Evolutionary conservation across 2,113 vertebrate genomes (phyloP), one percentile per base, ranked within the genome.

Genomic region (Sclerurus mexicanus): DNA sequence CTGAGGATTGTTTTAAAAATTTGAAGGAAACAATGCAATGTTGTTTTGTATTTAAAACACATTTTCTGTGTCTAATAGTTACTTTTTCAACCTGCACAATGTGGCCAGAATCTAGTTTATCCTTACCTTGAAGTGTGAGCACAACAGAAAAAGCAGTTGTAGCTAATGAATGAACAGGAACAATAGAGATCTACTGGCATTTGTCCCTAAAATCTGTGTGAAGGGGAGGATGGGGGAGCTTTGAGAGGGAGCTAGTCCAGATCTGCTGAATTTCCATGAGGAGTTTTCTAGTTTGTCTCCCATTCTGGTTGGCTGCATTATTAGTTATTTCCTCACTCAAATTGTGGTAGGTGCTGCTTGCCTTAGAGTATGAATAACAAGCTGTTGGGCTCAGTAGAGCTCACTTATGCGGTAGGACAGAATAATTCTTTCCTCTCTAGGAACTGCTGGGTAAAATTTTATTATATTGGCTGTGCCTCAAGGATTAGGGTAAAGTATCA

Each of bases 291-390:
- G 87, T 90, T 95, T 91, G 63, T 77, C 93, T 93, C 59, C 37
- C 40, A 79, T 89, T 96, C 87, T 96, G 79, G 90, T 96, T 96
- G 96, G 93, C 71, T 94, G 93, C 93, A 96, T 97, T 96, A 94
- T 94, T 97, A 94, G 96, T 97, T 97, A 96, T 96, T 93, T 96
- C 92, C 96, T 96, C 94, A 96, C 81, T 96, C 87, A 93, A 85
- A 96, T 94, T 94, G 93, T 96, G 85, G 85, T 95, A 95, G 91
- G 95, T 96, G 93, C 93, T 89, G 89, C 87, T 94, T 96, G 82
- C 92, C 87, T 91, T 93, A 37, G 79, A 77, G 95, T 71, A 42
- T 88, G 93, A 95, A 95, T 96, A 96, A 91, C 92, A 92, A 96
- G 93, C 50, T 93, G 49, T 90, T 86, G 55, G 64, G 82, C 88